These are phyloP conservation scores for Drusus annulatus DNA, from an alignment of 1,140 invertebrate species.

Conservation along the genomic window DNA sequence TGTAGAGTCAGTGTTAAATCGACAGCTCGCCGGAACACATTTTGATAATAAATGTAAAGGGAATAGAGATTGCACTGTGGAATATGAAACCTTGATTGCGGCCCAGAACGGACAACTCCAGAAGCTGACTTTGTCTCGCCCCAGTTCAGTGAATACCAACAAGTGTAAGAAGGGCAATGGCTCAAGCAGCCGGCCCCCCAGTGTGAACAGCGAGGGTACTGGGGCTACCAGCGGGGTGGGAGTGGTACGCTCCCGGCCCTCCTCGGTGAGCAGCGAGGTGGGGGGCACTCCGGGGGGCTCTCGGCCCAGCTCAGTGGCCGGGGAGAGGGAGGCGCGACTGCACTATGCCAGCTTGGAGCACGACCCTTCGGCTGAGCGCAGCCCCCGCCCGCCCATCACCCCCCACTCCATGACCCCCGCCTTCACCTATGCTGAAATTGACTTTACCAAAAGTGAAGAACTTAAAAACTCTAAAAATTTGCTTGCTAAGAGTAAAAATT, in stretches of 20 bases:
- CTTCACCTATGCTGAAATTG: slow-evolving; percentile 81
- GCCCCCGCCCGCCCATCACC: slow-evolving; percentile 66
- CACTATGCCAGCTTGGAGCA: slow-evolving; percentile 79
- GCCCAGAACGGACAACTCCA: slow-evolving; percentile 56
- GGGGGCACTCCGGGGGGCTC: slow-evolving; percentile 54
- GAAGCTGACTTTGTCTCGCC: slow-evolving; percentile 60
- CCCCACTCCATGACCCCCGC: slow-evolving; percentile 66
- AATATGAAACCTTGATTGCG: slow-evolving; percentile 43
- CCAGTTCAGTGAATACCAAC: slow-evolving; percentile 63
- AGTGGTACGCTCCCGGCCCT: slow-evolving; percentile 62
- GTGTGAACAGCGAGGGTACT: slow-evolving; percentile 48
- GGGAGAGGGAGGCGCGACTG: slow-evolving; percentile 65
- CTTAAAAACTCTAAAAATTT: slow-evolving; percentile 58
- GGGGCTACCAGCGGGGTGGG: slow-evolving; percentile 60
- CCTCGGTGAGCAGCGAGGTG: slow-evolving; percentile 67
- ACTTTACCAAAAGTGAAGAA: slow-evolving; percentile 77
- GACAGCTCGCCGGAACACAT: slow-evolving; percentile 46
- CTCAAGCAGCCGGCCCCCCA: slow-evolving; percentile 53
- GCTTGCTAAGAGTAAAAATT: slow-evolving; percentile 56
- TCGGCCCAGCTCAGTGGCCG: slow-evolving; percentile 55
- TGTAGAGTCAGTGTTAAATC: slow-evolving; percentile 55
- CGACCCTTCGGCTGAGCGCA: slow-evolving; percentile 77
- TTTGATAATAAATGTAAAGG: slow-evolving; percentile 47
- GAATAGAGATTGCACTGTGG: slow-evolving; percentile 26
- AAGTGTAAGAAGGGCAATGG: slow-evolving; percentile 57